phyloP scores from a whole-genome alignment of 1,140 invertebrate genomes.

The Amyelois transitella region DNA sequence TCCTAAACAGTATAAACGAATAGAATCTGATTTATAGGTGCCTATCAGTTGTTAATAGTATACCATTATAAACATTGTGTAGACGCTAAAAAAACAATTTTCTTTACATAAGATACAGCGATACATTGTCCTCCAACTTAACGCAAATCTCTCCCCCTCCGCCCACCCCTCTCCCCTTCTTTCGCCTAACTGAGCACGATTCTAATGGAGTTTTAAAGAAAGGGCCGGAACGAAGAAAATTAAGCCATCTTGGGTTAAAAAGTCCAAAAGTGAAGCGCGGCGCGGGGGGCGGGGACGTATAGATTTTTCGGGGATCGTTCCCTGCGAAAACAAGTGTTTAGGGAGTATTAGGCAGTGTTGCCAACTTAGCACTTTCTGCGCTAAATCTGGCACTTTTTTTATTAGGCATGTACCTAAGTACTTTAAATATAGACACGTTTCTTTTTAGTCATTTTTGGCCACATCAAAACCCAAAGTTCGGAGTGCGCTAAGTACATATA shows the following conservation, averaged over 20 bases:
- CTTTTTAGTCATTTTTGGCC: no score
- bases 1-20: no score
- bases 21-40: no score
- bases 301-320: constrained; percentile 44
- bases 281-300: constrained; percentile 20
- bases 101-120: no score
- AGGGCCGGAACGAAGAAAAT: constrained; percentile 47
- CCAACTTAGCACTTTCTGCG: not conserved
- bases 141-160: constrained; percentile 15
- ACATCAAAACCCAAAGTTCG: no score
- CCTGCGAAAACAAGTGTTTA: constrained; percentile 32
- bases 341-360: not conserved
- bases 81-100: not conserved
- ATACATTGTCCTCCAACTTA: constrained; percentile 18
- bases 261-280: constrained; percentile 45
- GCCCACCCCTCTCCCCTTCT: constrained; percentile 11
- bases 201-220: constrained; percentile 53
- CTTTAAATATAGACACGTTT: no score
- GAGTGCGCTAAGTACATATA: no score
- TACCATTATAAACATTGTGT: no score
- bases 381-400: not conserved
- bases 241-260: constrained; percentile 62
- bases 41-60: no score
- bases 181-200: constrained; percentile 7
- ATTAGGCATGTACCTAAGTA: not conserved